Evolutionary conservation across 1,140 invertebrate species (phyloP).

Genomic region (Aphelinus atriplicis): DNA sequence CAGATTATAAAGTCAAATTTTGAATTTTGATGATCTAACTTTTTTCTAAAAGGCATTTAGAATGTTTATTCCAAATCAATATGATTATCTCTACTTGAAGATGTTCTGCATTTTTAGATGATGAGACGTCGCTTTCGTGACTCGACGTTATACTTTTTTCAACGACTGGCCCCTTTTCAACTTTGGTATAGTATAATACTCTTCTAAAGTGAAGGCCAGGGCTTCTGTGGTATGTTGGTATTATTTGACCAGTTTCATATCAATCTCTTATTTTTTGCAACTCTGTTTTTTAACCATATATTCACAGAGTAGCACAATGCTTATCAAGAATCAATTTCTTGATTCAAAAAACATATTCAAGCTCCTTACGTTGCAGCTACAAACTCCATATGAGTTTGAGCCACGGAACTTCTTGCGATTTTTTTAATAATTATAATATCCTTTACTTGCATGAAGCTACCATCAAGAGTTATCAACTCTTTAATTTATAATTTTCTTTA

Average conservation of each 20-base stretch:
- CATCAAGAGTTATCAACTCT: constrained; percentile 36
- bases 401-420: constrained; percentile 6
- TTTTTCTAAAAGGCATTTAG: constrained; percentile 40
- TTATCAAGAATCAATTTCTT: constrained; percentile 16
- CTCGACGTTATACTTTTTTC: constrained; percentile 3
- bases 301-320: constrained; percentile 9
- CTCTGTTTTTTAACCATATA: constrained; percentile 26
- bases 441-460: constrained; percentile 23
- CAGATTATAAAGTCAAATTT: constrained; percentile 20
- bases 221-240: not conserved
- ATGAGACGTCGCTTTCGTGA: not conserved
- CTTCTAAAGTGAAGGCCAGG: too few species aligned
- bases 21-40: constrained; percentile 24
- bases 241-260: constrained; percentile 12
- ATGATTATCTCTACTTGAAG: too few species aligned
- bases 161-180: constrained; percentile 12
- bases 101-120: constrained; percentile 6
- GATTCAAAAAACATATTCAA: constrained; percentile 14
- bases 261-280: not conserved
- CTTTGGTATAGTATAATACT: constrained; percentile 26
- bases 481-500: not conserved
- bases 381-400: constrained; percentile 15
- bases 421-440: constrained; percentile 18
- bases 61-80: not conserved
- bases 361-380: constrained; percentile 9